Conservation (phyloP, 2,888 invertebrate species). For the Pyrrhia umbra region DNA sequence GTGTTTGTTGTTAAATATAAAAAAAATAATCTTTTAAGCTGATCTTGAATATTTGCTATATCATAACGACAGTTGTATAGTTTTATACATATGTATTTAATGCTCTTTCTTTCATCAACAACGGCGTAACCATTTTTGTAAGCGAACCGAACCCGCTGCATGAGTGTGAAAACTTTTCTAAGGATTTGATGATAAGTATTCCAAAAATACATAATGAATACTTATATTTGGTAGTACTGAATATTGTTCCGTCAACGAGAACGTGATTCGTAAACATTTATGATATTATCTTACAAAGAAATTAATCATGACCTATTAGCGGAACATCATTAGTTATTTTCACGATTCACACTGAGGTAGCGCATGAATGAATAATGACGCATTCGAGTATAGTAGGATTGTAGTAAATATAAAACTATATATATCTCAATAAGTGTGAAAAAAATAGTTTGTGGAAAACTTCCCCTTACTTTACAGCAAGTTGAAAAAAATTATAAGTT, state of each 20-base stretch:
- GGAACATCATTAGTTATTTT: slow-evolving; percentile 41
- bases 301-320: slow-evolving; percentile 49
- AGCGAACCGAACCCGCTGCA: background rate
- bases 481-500: background rate
- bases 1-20: too few species aligned
- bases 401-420: slow-evolving; percentile 7
- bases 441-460: background rate
- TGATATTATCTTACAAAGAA: slow-evolving; percentile 27
- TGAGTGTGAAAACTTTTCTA: background rate
- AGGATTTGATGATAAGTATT: slow-evolving; percentile 25
- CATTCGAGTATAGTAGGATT: slow-evolving; percentile 34
- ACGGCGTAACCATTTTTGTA: too few species aligned
- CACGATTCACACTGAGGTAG: slow-evolving; percentile 13
- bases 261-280: slow-evolving; percentile 34
- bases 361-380: slow-evolving; percentile 51
- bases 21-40: too few species aligned
- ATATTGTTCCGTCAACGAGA: background rate
- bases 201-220: slow-evolving; percentile 40
- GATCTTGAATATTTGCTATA: too few species aligned
- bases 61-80: too few species aligned
- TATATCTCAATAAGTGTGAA: too few species aligned
- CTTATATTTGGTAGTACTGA: slow-evolving; percentile 5
- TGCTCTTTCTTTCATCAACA: too few species aligned
- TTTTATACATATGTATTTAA: too few species aligned
- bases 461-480: background rate